Evolutionary conservation across 2,113 vertebrate species (phyloP), one percentile per base, ranked within the genome.

Genomic region (Rafetus swinhoei): DNA sequence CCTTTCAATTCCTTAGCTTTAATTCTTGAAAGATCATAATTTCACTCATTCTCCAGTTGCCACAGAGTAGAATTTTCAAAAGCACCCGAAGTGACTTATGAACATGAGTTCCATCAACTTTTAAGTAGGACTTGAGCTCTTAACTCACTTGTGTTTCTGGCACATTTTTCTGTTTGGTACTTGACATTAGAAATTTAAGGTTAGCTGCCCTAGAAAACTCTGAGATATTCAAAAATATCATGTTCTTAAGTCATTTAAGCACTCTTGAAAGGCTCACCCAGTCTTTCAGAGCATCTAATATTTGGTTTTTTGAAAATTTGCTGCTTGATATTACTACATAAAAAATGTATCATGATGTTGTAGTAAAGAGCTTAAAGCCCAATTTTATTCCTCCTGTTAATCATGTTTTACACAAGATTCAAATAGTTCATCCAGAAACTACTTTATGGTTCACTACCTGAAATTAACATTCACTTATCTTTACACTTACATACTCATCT

Each of bases 401-500:
- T 45, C 76, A 0, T 25, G 29, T 45, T n/a, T 65, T 79, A 50
- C 3, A 25, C 2, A 22, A 89, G 45, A 35, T 18, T 2, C 25
- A 85, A 87, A 94, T 60, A 10, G 15, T 81, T 86, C 22, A 52
- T 0, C 0, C 14, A 32, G 1, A 88, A 74, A 9, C 24, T 21
- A 82, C 1, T 24, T 45, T 62, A 0, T 53, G 4, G 84, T 35
- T 56, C 83, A 76, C 85, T 54, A n/a, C 9, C 16, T 60, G 21
- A 76, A 82, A 76, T 50, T 7, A 76, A 39, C 57, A 62, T 54
- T 54, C 27, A 84, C 27, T 82, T 50, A 65, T 45, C 18, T 15
- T 56, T 94, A n/a, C 10, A 79, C 25, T 85, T n/a, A 1, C 79
- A 56, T 79, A 81, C 79, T 54, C 0, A 0, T 27, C 0, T 79